These are phyloP conservation scores for Xiphophorus maculatus DNA, from an alignment of 2,113 vertebrate species.

Conservation along the genomic window DNA sequence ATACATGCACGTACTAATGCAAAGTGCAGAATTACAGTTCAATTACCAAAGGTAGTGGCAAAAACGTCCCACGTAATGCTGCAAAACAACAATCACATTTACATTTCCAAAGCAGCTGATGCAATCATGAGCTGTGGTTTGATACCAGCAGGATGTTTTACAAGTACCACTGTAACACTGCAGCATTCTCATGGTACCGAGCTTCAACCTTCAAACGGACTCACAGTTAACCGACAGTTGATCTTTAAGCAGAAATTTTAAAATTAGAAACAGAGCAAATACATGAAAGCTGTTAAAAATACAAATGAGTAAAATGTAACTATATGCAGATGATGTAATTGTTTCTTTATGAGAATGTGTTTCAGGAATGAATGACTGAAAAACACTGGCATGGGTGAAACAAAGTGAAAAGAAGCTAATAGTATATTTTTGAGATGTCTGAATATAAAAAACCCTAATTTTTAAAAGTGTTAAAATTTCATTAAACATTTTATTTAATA, in stretches of 20 bases:
- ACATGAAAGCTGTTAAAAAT: constrained; percentile 25
- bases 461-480: constrained; percentile 18
- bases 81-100: constrained; percentile 51
- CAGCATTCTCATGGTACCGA: constrained; percentile 22
- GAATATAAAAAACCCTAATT: background rate
- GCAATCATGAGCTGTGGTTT: constrained; percentile 25
- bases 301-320: constrained; percentile 30
- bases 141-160: constrained; percentile 34
- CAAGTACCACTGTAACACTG: constrained; percentile 43
- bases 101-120: constrained; percentile 53
- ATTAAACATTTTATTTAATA: constrained; percentile 38
- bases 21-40: constrained; percentile 63
- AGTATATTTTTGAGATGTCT: background rate
- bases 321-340: constrained; percentile 10
- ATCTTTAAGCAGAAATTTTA: constrained; percentile 39
- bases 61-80: constrained; percentile 43
- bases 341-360: constrained; percentile 9
- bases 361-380: background rate
- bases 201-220: constrained; percentile 32
- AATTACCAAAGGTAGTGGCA: constrained; percentile 63
- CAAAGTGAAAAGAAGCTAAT: background rate
- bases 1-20: constrained; percentile 11
- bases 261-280: constrained; percentile 31
- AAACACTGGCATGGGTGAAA: constrained; percentile 33
- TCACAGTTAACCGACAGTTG: constrained; percentile 50